These are phyloP conservation scores for Tipula lateralis DNA, from an alignment of 2,888 invertebrate species.

Conservation along the genomic window DNA sequence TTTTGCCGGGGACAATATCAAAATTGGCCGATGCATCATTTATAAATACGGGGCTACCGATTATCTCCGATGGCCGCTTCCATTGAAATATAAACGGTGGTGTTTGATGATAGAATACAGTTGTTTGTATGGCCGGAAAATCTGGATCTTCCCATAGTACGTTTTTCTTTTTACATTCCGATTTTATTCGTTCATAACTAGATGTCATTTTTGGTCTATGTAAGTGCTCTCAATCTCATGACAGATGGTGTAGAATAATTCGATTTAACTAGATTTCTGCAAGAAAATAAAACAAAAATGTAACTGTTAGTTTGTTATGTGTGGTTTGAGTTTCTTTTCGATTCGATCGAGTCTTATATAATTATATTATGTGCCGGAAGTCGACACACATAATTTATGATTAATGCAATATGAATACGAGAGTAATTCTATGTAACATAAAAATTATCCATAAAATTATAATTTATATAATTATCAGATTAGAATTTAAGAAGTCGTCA, in stretches of 20 bases:
- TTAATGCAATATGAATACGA: neutral
- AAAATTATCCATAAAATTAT: neutral
- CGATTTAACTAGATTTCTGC: neutral
- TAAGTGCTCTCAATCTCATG: neutral
- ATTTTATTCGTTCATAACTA: conserved; percentile 73
- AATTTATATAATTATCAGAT: neutral
- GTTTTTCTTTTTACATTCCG: conserved; percentile 71
- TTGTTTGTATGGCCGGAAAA: conserved; percentile 81
- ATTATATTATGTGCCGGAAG: neutral
- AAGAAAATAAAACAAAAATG: neutral
- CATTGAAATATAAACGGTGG: conserved; percentile 91
- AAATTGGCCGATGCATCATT: conserved; percentile 73
- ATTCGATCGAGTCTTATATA: neutral
- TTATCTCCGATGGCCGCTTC: conserved; percentile 77
- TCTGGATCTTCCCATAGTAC: conserved; percentile 88
- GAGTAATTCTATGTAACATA: neutral
- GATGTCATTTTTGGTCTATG: conserved; percentile 43
- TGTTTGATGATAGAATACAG: conserved; percentile 89
- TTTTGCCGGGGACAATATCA: conserved; percentile 80
- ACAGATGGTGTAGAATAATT: neutral
- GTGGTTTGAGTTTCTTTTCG: neutral
- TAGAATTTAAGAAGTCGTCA: neutral
- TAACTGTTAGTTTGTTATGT: neutral
- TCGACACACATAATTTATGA: neutral
- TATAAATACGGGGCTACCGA: conserved; percentile 45